phyloP scores from a whole-genome alignment of 2,113 vertebrate species.

The Parotia lawesii region DNA sequence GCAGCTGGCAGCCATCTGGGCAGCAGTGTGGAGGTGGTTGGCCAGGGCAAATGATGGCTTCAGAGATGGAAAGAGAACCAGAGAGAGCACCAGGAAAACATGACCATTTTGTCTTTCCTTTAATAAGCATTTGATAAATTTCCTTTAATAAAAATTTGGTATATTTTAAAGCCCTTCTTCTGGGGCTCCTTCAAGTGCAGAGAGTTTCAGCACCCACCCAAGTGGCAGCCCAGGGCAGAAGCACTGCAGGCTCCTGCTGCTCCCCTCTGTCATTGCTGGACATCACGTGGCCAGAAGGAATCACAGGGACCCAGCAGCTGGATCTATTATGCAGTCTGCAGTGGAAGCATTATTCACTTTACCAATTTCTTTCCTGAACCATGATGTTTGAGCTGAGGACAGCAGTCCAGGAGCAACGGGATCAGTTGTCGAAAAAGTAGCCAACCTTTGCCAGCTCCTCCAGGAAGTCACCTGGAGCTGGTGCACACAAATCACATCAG shows the following conservation, averaged over 20 bases:
- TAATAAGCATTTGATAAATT: background rate
- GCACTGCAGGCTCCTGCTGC: background rate
- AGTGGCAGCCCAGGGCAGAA: background rate
- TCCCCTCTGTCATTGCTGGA: background rate
- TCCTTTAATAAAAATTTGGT: background rate
- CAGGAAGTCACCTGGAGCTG: background rate
- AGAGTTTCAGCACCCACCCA: background rate
- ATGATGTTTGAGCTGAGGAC: background rate
- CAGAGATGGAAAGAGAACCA: background rate
- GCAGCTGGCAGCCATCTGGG: background rate
- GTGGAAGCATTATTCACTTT: background rate
- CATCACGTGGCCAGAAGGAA: rapidly evolving
- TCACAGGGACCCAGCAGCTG: background rate
- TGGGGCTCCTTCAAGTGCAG: background rate
- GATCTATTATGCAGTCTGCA: background rate
- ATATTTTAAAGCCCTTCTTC: background rate
- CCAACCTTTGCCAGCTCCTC: background rate
- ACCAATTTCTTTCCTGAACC: background rate
- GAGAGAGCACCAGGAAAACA: background rate
- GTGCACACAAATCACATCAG: background rate
- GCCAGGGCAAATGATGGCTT: background rate
- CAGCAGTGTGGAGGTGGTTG: rapidly evolving
- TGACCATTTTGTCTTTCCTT: background rate
- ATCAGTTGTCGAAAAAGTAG: background rate
- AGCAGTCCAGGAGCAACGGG: background rate